phyloP scores from a whole-genome alignment of 2,797 vertebrate genomes.

The Leucoraja ocellata region DNA sequence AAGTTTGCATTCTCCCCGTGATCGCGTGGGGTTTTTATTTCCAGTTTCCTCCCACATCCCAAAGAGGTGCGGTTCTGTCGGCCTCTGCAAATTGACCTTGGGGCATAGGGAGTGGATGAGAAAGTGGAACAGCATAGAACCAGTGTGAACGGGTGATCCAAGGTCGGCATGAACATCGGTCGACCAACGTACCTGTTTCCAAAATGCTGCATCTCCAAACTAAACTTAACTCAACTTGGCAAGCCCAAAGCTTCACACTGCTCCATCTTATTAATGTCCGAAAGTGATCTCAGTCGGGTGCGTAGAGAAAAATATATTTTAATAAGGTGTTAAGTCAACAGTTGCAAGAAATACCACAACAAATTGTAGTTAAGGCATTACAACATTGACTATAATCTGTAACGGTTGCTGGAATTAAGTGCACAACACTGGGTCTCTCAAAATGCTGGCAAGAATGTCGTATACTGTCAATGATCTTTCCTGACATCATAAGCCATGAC shows the following conservation, averaged over 20 bases:
- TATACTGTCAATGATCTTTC: not conserved
- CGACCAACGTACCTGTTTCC: no score
- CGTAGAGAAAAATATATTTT: not conserved
- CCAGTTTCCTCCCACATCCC: no score
- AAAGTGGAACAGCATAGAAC: no score
- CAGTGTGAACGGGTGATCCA: no score
- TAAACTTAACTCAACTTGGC: not conserved
- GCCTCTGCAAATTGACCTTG: no score
- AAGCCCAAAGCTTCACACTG: conserved; percentile 13
- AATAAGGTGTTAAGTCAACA: conserved; percentile 37
- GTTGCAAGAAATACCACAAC: conserved; percentile 16
- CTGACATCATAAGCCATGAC: conserved; percentile 35
- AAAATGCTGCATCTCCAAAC: no score
- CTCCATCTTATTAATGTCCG: conserved; percentile 34
- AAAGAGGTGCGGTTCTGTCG: no score
- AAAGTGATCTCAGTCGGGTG: conserved; percentile 25
- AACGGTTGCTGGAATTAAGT: conserved; percentile 15
- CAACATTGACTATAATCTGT: conserved; percentile 6
- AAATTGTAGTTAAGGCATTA: conserved; percentile 24
- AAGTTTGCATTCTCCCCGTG: no score
- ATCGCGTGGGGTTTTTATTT: no score
- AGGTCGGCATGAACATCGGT: no score
- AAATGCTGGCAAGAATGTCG: not conserved
- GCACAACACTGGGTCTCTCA: conserved; percentile 13
- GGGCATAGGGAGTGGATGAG: no score